Percentiles rank a stretch among this genome's conserved stretches.
phyloP scores from a whole-genome alignment of 2,797 vertebrate species.

The Leptatherina wallacei region DNA sequence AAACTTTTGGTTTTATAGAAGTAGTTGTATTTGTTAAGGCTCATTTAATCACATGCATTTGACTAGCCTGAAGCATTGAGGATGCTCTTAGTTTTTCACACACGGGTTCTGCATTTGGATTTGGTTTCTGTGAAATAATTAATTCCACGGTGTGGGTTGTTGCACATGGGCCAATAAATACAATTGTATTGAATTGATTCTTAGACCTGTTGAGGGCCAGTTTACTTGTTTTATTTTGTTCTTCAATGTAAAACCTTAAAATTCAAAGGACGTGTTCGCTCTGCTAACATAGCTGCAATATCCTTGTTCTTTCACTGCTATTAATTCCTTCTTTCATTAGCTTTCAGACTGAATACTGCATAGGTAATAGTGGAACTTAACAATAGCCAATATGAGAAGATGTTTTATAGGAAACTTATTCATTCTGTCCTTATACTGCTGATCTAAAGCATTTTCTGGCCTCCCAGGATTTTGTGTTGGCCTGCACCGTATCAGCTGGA shows the following conservation, averaged over 20 bases:
- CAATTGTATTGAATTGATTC: background rate
- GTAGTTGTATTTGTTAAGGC: background rate
- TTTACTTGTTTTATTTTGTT: background rate
- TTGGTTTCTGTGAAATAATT: background rate
- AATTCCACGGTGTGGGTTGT: background rate
- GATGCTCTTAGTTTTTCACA: background rate
- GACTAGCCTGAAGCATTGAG: background rate
- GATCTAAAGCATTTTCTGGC: conserved; percentile 24
- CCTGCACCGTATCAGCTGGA: conserved; percentile 51
- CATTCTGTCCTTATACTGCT: conserved; percentile 48
- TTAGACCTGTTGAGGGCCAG: background rate
- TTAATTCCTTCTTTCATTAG: conserved; percentile 68
- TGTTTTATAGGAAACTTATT: conserved; percentile 54
- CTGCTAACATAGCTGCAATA: conserved; percentile 21
- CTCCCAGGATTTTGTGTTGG: conserved; percentile 29
- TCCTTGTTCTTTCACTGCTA: conserved; percentile 58
- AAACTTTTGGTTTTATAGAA: background rate
- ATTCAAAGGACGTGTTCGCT: background rate
- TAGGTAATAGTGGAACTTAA: conserved; percentile 52
- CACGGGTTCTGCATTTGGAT: background rate
- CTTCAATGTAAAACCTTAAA: background rate
- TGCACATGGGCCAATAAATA: background rate
- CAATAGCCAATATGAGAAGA: conserved; percentile 47
- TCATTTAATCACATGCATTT: background rate
- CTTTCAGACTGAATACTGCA: conserved; percentile 29